Evolutionary conservation across 1,140 invertebrate genomes (phyloP).

Genomic region (Drosophila setifemur): DNA sequence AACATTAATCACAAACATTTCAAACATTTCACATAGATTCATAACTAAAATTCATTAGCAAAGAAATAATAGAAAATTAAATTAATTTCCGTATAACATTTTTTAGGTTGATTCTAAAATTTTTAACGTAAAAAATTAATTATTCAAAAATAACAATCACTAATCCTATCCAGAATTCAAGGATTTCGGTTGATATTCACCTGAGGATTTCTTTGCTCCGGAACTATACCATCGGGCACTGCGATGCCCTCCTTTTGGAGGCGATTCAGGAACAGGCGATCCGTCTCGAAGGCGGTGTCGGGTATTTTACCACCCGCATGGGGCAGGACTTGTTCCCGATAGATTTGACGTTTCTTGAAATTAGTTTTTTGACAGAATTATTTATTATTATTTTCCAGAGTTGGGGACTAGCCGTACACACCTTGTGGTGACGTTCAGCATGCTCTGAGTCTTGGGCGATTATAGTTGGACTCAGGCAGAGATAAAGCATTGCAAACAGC

Average conservation of each 20-base stretch:
- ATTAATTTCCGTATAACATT: too few species aligned
- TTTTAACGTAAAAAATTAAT: too few species aligned
- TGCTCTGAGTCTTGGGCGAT: conserved; percentile 38
- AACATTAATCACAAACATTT: neutral
- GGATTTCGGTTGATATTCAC: too few species aligned
- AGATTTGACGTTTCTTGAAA: conserved; percentile 86
- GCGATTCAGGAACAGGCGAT: conserved; percentile 85
- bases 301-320: conserved; percentile 86
- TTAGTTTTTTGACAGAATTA: conserved; percentile 35
- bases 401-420: conserved; percentile 36
- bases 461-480: conserved; percentile 32
- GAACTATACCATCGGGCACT: conserved; percentile 85
- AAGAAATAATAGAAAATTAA: too few species aligned
- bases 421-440: conserved; percentile 64
- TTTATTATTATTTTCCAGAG: conserved; percentile 23
- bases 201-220: conserved; percentile 83
- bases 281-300: conserved; percentile 85
- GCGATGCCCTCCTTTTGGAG: conserved; percentile 86
- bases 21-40: neutral
- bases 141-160: too few species aligned
- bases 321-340: conserved; percentile 86
- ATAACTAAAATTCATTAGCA: neutral
- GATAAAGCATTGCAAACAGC: conserved; percentile 30
- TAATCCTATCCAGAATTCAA: too few species aligned
- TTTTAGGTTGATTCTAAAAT: too few species aligned